Percentiles rank a stretch among this genome's conserved stretches.
phyloP scores from a whole-genome alignment of 2,797 vertebrate species.

The Spinus olivaceus region DNA sequence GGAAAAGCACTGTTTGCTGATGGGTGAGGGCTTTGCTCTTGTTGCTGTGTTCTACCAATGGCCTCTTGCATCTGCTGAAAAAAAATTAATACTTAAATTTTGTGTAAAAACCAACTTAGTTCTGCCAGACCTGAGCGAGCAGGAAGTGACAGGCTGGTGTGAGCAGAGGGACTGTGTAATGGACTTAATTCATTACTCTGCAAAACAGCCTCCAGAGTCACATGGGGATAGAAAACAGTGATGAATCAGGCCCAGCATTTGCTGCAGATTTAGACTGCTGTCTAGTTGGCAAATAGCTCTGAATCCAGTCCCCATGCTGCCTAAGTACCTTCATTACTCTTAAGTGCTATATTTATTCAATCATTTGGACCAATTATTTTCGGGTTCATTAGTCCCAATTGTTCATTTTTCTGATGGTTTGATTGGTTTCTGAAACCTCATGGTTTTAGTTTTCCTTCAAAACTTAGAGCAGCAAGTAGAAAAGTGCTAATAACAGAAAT shows the following conservation, averaged over 20 bases:
- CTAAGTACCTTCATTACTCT: conserved; percentile 39
- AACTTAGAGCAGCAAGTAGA: not conserved
- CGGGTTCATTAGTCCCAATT: conserved; percentile 19
- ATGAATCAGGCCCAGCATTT: conserved; percentile 28
- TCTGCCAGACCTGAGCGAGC: not conserved
- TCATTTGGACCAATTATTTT: conserved; percentile 33
- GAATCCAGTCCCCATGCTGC: not conserved
- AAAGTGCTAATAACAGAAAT: not conserved
- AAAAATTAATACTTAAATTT: not conserved
- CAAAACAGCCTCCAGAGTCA: not conserved
- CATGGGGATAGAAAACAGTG: not conserved
- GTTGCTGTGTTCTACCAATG: not conserved
- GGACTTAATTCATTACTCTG: conserved; percentile 1
- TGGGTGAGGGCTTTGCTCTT: not conserved
- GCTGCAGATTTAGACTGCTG: conserved; percentile 15
- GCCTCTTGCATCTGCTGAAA: not conserved
- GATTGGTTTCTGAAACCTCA: not conserved
- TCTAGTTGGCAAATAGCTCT: conserved; percentile 39
- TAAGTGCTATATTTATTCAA: conserved; percentile 46
- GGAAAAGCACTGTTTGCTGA: not conserved
- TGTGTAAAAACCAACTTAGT: not conserved
- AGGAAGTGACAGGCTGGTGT: not conserved
- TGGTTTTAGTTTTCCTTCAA: not conserved
- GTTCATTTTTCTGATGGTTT: not conserved
- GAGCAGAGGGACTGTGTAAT: not conserved